These are phyloP conservation scores for Drosophila micromelanica DNA, from an alignment of 1,140 invertebrate genomes.

Conservation along the genomic window DNA sequence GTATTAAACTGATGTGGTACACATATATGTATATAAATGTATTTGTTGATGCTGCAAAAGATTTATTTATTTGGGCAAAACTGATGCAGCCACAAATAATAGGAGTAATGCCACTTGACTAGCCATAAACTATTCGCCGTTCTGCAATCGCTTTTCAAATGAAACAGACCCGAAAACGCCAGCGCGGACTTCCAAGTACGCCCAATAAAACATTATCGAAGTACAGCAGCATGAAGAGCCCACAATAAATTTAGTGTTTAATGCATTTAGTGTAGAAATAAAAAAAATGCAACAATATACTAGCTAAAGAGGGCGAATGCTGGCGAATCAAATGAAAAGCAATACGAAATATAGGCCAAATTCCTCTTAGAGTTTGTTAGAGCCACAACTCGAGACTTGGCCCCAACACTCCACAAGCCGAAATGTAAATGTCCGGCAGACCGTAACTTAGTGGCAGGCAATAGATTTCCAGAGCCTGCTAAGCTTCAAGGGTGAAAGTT, in stretches of 20 bases:
- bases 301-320: constrained; percentile 1
- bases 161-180: constrained; percentile 25
- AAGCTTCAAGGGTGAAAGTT: constrained; percentile 68
- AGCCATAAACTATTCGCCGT: constrained; percentile 32
- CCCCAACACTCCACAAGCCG: constrained; percentile 38
- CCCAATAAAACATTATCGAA: constrained; percentile 66
- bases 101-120: constrained; percentile 2
- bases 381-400: constrained; percentile 15
- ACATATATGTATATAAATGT: constrained; percentile 11
- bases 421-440: constrained; percentile 83
- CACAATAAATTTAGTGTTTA: constrained; percentile 79
- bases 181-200: constrained; percentile 50
- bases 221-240: constrained; percentile 26
- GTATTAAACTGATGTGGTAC: neutral
- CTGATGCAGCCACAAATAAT: constrained; percentile 37
- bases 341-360: constrained; percentile 22
- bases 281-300: constrained; percentile 68
- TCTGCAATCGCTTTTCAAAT: constrained; percentile 6
- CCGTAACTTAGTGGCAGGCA: constrained; percentile 82
- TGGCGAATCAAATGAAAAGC: constrained; percentile 30
- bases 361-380: constrained; percentile 9
- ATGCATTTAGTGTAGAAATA: constrained; percentile 76
- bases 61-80: constrained; percentile 33
- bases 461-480: constrained; percentile 69
- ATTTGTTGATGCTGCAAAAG: constrained; percentile 35